Conservation (phyloP, 1,140 invertebrate genomes). For the Danaus melanippus region DNA sequence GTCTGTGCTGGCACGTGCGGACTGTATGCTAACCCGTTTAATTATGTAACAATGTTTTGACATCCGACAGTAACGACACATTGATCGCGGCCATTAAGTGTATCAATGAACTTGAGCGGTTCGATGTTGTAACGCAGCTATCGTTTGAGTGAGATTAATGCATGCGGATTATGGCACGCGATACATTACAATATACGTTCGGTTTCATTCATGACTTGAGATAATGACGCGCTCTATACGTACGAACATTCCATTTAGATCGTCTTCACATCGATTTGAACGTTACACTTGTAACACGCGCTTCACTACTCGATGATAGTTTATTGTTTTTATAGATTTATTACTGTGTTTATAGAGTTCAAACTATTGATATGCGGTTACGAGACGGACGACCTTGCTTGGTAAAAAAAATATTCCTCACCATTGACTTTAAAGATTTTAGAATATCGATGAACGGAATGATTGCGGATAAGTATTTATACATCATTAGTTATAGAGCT, state of each 20-base stretch:
- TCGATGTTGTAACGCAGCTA: slow-evolving; percentile 64
- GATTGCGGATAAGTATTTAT: too few relatives aligned
- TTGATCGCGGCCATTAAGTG: slow-evolving; percentile 66
- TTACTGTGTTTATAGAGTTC: too few relatives aligned
- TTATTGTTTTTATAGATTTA: too few relatives aligned
- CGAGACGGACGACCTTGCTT: too few relatives aligned
- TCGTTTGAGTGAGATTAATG: slow-evolving; percentile 70
- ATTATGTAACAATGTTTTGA: slow-evolving; percentile 70
- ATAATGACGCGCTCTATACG: slow-evolving; percentile 64
- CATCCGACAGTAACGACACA: slow-evolving; percentile 65
- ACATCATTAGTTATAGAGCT: too few relatives aligned
- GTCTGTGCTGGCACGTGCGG: slow-evolving; percentile 28
- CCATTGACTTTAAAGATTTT: too few relatives aligned
- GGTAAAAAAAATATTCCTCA: too few relatives aligned
- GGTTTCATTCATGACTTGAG: slow-evolving; percentile 67
- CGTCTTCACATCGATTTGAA: slow-evolving; percentile 13
- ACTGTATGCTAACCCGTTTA: slow-evolving; percentile 46
- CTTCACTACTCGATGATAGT: too few relatives aligned
- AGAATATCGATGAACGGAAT: too few relatives aligned
- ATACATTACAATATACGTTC: slow-evolving; percentile 70
- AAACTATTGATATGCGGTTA: too few relatives aligned
- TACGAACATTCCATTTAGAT: slow-evolving; percentile 43
- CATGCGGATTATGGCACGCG: slow-evolving; percentile 69
- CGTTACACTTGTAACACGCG: too few relatives aligned
- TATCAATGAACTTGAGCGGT: slow-evolving; percentile 70